Percentiles rank a stretch among this genome's conserved stretches.
phyloP scores from a whole-genome alignment of 2,888 invertebrate genomes.

The Drosophila mayaguana region DNA sequence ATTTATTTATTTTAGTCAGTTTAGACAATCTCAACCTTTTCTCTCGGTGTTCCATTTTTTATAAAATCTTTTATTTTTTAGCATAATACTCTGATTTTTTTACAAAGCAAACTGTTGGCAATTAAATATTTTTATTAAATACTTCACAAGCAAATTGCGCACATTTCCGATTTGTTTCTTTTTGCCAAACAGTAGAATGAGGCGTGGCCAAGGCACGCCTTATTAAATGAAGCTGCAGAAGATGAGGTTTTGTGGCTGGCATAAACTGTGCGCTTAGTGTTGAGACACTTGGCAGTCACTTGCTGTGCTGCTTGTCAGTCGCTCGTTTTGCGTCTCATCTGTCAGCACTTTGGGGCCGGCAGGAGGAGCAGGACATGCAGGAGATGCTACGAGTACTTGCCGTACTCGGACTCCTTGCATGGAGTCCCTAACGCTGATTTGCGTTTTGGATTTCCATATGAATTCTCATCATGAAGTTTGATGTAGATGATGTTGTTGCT shows the following conservation, averaged over 20 bases:
- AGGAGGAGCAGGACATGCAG: neutral
- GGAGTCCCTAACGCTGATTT: constrained; percentile 62
- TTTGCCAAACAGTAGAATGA: neutral
- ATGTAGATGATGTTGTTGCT: constrained; percentile 35
- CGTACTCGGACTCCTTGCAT: constrained; percentile 10
- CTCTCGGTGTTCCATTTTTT: neutral
- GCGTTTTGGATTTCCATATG: constrained; percentile 69
- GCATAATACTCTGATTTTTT: constrained; percentile 1
- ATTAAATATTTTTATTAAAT: constrained; percentile 27
- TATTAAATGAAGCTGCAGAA: constrained; percentile 1
- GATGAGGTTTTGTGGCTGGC: constrained; percentile 1
- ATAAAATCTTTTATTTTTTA: neutral
- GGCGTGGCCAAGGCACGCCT: neutral
- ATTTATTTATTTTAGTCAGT: too few species aligned
- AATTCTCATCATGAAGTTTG: constrained; percentile 68
- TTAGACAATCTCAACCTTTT: neutral
- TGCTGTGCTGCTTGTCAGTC: constrained; percentile 21
- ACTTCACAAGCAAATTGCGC: neutral
- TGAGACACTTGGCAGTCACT: constrained; percentile 45
- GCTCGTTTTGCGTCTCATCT: constrained; percentile 39
- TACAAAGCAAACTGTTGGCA: constrained; percentile 6
- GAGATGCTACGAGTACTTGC: neutral
- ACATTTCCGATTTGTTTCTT: neutral
- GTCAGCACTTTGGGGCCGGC: constrained; percentile 31
- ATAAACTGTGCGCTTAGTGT: constrained; percentile 46